Conservation (phyloP, 2,797 vertebrate species). For the Argyrosomus regius region DNA sequence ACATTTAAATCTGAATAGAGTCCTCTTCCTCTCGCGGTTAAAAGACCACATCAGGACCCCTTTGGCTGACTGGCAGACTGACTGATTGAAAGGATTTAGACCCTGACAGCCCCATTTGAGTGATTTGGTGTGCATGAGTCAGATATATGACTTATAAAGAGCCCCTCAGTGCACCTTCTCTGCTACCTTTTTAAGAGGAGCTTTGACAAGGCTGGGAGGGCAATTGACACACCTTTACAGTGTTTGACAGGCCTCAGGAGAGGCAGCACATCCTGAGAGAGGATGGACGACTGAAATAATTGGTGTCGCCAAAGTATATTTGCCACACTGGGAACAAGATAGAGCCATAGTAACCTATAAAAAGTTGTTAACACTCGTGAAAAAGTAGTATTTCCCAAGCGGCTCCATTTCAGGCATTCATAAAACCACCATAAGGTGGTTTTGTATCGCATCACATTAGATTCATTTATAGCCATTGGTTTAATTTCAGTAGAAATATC, state of each 20-base stretch:
- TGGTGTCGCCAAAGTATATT: slow-evolving; percentile 20
- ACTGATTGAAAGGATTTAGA: slow-evolving; percentile 39
- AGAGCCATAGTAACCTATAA: slow-evolving; percentile 12
- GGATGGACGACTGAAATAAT: slow-evolving; percentile 19
- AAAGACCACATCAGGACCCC: slow-evolving; percentile 29
- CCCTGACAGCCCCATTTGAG: slow-evolving; percentile 47
- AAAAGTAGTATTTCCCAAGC: slow-evolving; percentile 14
- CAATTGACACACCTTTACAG: slow-evolving; percentile 32
- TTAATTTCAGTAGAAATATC: slow-evolving; percentile 22
- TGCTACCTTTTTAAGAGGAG: slow-evolving; percentile 34
- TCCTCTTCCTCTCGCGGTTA: slow-evolving; percentile 21
- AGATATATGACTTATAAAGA: slow-evolving; percentile 48
- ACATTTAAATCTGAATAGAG: slow-evolving; percentile 31
- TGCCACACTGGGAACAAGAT: slow-evolving; percentile 17
- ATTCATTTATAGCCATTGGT: neutral
- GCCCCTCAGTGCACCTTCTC: slow-evolving; percentile 13
- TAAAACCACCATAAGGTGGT: neutral
- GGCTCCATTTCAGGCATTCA: slow-evolving; percentile 12
- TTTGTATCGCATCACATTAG: slow-evolving; percentile 7
- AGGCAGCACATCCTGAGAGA: slow-evolving; percentile 36
- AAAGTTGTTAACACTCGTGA: slow-evolving; percentile 10
- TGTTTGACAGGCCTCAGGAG: slow-evolving; percentile 42
- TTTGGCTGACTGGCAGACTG: slow-evolving; percentile 8
- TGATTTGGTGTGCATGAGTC: slow-evolving; percentile 42
- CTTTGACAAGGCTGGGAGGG: slow-evolving; percentile 29